Evolutionary conservation across 2,797 vertebrate genomes (phyloP), one percentile per base, ranked within the genome.

Genomic region (Pantherophis vulpinus): DNA sequence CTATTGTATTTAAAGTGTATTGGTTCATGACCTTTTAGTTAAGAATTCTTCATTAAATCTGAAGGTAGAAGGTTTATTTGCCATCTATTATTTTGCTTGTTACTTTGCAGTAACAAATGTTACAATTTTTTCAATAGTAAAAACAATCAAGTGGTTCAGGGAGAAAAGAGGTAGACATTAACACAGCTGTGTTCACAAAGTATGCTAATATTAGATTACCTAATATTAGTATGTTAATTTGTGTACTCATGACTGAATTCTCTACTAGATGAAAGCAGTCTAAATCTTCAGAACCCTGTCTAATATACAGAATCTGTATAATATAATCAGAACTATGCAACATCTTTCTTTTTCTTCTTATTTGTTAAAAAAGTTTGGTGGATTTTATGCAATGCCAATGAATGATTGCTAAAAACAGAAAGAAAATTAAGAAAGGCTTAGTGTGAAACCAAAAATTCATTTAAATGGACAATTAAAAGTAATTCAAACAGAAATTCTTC

Each of bases 1-100:
- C 87, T 94, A 92, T 25, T 94, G 14, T 11, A 61, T 94, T 94
- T 88, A 94, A 93, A 93, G 23, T 93, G 86, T 94, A 54, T 32
- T 14, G 90, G 4, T 0, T 25, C 55, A 86, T 95, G 94, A 88
- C 1, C 9, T 92, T 87, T 93, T 88, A 91, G 88, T 87, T 87
- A 87, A 92, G 58, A 87, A 37, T 93, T 70, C 70, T 91, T 23
- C 83, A 95, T 54, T n/a, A 83, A 42, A 63, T 2, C 56, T 91
- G 91, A 88, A n/a, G 94, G 56, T 27, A 94, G 86, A 37, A 54
- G 47, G 16, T 86, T 54, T 91, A 63, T 90, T 63, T 51, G 61
- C 14, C 55, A 6, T 42, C 13, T 90, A 2, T 92, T 89, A 18
- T 23, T 47, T 79, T 11, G n/a, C 18, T 29, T 83, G 83, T 87